Evolutionary conservation across 2,113 vertebrate genomes (phyloP), one percentile per base, ranked within the genome.

Genomic region (Dipodomys spectabilis): DNA sequence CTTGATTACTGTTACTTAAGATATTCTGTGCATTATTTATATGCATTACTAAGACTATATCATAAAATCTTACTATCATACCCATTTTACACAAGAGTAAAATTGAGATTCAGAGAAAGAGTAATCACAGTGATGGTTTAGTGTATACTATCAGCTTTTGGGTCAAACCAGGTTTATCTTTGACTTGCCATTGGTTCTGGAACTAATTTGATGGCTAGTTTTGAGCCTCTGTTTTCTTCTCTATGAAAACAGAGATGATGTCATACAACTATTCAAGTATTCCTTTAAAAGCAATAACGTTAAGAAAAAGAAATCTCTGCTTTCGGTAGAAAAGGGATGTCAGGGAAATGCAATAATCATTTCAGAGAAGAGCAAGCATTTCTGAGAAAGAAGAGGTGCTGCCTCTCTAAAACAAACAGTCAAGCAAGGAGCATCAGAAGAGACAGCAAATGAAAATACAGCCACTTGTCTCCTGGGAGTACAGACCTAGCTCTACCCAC

Each of bases 341-440:
- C 45, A 92, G 81, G 75, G 62, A 82, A 95, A 88, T 35, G 28
- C 49, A 88, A 83, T 57, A 18, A 81, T 68, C 49, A 49, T 86
- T 90, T 95, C 32, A 90, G 62, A 75, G n/a, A 90, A 72, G 77
- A 91, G 6, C 72, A 96, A 92, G 68, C 49, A 85, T 83, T 97
- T 73, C 15, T 49, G 79, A 88, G 62, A 96, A 88, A 27, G 2
- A 44, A 93, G 57, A 88, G 74, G 62, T 32, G 65, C 65, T 57
- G 62, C 94, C 69, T 83, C 82, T 93, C 93, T 91, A 91, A 96
- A 96, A 90, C 0, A 6, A 96, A 88, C 72, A 93, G 74, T 60
- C 95, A 86, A 95, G 85, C 96, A 92, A 96, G 64, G 20, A 79
- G 75, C 93, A 73, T 65, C 32, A 64, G 83, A 92, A 96, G 87